Evolutionary conservation across 1,140 invertebrate genomes (phyloP).

Genomic region (Lepeophtheirus salmonis): DNA sequence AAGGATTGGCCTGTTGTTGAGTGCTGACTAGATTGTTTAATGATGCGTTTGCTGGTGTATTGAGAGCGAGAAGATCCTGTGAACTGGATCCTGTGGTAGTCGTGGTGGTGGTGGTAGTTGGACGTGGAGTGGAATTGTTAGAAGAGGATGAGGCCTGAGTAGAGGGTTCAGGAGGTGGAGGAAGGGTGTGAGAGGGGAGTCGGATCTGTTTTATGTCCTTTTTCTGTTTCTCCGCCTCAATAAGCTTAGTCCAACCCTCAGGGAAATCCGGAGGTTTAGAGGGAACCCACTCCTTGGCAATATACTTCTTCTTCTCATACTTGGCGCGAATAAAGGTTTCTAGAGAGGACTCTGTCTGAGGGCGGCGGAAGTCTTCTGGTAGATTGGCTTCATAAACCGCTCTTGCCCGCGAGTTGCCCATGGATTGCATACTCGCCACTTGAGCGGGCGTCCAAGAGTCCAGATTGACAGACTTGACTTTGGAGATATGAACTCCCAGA

Average conservation of each 20-base stretch:
- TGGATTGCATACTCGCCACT: constrained; percentile 86
- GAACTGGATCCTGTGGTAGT: too few relatives aligned
- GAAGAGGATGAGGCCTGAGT: too few relatives aligned
- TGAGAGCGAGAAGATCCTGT: too few relatives aligned
- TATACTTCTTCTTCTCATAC: constrained; percentile 95
- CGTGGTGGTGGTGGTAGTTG: too few relatives aligned
- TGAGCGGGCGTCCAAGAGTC: constrained; percentile 97
- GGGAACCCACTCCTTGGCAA: constrained; percentile 85
- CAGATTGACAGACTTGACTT: constrained; percentile 91
- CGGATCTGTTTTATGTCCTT: neutral
- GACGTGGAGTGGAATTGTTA: too few relatives aligned
- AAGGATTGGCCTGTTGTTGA: too few relatives aligned
- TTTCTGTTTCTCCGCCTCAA: constrained; percentile 28
- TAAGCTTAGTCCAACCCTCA: constrained; percentile 29
- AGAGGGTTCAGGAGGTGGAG: too few relatives aligned
- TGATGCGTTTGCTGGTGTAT: too few relatives aligned
- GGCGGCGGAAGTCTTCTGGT: constrained; percentile 78
- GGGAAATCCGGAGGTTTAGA: constrained; percentile 59
- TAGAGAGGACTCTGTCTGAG: constrained; percentile 77
- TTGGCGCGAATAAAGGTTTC: constrained; percentile 90
- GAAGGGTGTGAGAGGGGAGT: neutral
- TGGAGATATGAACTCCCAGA: constrained; percentile 90
- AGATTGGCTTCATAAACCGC: constrained; percentile 94
- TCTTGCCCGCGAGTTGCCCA: constrained; percentile 88
- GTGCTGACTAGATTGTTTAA: too few relatives aligned